Evolutionary conservation across 2,113 vertebrate genomes (phyloP).

Genomic region (Hyla sarda): DNA sequence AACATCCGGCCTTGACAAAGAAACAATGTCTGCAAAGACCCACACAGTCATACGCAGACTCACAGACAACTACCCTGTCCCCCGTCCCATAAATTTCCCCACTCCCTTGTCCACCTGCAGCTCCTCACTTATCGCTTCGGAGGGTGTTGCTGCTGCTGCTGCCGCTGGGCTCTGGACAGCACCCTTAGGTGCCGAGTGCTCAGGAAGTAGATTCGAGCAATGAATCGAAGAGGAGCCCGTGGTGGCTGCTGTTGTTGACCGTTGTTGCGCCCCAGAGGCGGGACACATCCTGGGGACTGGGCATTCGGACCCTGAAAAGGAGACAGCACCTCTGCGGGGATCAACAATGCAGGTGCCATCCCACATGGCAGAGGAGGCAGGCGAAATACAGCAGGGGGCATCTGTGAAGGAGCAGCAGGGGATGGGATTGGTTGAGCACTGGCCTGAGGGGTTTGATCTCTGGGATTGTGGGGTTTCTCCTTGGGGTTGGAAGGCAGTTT

Average conservation of each 20-base stretch:
- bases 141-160: constrained; percentile 60
- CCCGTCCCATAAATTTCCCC: constrained; percentile 60
- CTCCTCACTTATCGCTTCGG: constrained; percentile 58
- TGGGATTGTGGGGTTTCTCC: constrained; percentile 58
- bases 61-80: constrained; percentile 61
- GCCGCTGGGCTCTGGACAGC: constrained; percentile 59
- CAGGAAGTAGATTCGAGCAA: constrained; percentile 60
- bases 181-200: constrained; percentile 59
- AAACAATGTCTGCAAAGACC: constrained; percentile 46
- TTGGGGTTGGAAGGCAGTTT: constrained; percentile 59
- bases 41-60: constrained; percentile 48
- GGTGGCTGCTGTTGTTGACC: constrained; percentile 58
- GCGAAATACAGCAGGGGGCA: constrained; percentile 57
- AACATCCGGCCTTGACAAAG: constrained; percentile 24
- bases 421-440: constrained; percentile 57
- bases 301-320: constrained; percentile 55
- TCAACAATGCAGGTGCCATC: constrained; percentile 54
- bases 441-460: constrained; percentile 56
- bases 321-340: constrained; percentile 57
- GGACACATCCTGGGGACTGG: constrained; percentile 56
- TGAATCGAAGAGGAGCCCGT: constrained; percentile 56
- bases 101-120: constrained; percentile 54
- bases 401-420: constrained; percentile 57
- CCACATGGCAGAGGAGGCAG: constrained; percentile 59
- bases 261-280: constrained; percentile 47